phyloP scores from a whole-genome alignment of 92 coral and sea anemone species.

The Parazoanthus atlanticus region DNA sequence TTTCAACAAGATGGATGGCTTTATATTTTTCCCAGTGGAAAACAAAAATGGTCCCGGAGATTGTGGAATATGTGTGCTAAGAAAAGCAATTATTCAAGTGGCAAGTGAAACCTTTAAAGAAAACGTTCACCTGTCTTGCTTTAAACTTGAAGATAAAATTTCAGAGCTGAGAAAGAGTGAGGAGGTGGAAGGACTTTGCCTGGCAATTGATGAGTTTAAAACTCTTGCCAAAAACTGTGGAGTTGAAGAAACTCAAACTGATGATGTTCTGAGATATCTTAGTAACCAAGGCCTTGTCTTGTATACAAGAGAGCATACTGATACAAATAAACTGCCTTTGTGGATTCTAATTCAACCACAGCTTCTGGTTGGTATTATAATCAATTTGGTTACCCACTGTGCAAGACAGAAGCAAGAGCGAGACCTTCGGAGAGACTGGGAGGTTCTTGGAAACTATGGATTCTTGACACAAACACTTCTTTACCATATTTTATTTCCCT shows the following conservation, averaged over 20 bases:
- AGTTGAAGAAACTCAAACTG: neutral
- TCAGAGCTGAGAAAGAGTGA: neutral
- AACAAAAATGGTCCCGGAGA: conserved; percentile 41
- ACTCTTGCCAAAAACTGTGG: conserved; percentile 1
- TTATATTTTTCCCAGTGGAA: conserved; percentile 65
- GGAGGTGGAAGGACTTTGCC: conserved; percentile 4
- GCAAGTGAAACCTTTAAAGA: neutral
- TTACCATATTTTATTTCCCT: conserved; percentile 30
- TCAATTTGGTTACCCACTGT: conserved; percentile 29
- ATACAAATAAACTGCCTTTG: conserved; percentile 19
- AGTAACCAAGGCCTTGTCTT: conserved; percentile 52
- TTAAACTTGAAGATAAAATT: conserved; percentile 55
- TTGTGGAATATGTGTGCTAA: conserved; percentile 32
- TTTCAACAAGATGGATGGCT: neutral
- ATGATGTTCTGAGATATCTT: conserved; percentile 46
- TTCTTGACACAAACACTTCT: conserved; percentile 46
- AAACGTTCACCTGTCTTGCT: conserved; percentile 49
- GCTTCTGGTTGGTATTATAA: conserved; percentile 46
- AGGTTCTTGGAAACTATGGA: conserved; percentile 35
- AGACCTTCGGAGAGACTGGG: conserved; percentile 50
- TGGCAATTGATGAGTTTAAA: conserved; percentile 35
- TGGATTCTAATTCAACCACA: conserved; percentile 60
- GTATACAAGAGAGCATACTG: conserved; percentile 31
- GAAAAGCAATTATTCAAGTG: conserved; percentile 17
- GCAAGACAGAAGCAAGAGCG: neutral